phyloP scores from a whole-genome alignment of 2,113 vertebrate species.

The Phyllopteryx taeniolatus region DNA sequence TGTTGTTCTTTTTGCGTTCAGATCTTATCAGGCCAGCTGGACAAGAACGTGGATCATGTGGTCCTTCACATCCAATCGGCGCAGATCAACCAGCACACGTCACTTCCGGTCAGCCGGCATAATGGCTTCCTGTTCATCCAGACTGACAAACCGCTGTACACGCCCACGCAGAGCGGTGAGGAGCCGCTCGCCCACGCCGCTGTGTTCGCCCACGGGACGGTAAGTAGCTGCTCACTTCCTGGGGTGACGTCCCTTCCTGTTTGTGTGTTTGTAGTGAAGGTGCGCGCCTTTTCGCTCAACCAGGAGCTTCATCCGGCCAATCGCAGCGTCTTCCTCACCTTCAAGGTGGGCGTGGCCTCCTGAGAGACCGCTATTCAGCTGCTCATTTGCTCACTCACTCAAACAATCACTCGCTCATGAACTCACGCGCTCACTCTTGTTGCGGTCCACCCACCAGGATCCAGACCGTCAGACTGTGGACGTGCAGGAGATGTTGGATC shows the following conservation, averaged over 20 bases:
- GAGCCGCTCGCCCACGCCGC: not conserved
- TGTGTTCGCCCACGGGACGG: not conserved
- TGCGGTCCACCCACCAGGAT: conserved; percentile 72
- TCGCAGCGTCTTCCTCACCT: conserved; percentile 79
- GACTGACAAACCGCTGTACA: conserved; percentile 90
- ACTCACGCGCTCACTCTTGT: not conserved
- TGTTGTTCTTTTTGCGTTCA: conserved; percentile 36
- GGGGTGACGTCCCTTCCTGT: not conserved
- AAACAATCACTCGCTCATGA: not conserved
- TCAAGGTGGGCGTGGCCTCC: conserved; percentile 72
- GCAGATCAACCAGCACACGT: conserved; percentile 73
- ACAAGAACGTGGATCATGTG: conserved; percentile 59
- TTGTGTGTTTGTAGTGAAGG: conserved; percentile 38
- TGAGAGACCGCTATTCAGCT: not conserved
- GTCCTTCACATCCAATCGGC: conserved; percentile 77
- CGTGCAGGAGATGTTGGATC: conserved; percentile 78
- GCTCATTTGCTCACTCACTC: not conserved
- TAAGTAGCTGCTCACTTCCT: not conserved
- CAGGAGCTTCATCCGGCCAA: conserved; percentile 83
- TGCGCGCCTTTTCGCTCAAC: conserved; percentile 85
- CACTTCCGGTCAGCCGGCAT: conserved; percentile 73
- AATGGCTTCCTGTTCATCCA: conserved; percentile 92
- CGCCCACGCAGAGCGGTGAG: conserved; percentile 84
- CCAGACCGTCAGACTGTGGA: conserved; percentile 81
- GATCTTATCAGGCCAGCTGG: conserved; percentile 74